Conservation (phyloP, 2,888 invertebrate species). For the Cheilosia scutellata region DNA sequence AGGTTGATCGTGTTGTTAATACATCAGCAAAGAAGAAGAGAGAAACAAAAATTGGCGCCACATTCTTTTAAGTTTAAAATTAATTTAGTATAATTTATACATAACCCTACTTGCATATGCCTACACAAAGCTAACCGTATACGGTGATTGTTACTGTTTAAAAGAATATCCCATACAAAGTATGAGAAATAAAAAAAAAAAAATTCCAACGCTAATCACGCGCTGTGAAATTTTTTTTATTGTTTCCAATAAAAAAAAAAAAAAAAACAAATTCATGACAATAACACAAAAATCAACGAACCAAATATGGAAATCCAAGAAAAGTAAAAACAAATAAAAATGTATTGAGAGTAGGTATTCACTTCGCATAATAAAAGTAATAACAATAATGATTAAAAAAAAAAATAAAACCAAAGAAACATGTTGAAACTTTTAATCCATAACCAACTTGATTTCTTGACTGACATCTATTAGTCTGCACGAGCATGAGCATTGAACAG, state of each 20-base stretch:
- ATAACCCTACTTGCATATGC: neutral
- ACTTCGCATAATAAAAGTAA: neutral
- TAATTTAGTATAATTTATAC: neutral
- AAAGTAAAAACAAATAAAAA: neutral
- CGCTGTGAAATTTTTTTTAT: neutral
- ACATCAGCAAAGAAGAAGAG: too few species aligned
- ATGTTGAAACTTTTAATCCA: neutral
- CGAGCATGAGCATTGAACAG: neutral
- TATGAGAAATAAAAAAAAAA: neutral
- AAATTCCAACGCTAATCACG: neutral
- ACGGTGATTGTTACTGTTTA: too few species aligned
- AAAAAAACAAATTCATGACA: too few species aligned
- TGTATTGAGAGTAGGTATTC: neutral
- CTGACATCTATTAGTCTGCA: neutral
- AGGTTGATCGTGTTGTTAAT: too few species aligned
- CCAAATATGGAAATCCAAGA: neutral
- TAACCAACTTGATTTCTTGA: neutral
- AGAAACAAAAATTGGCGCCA: too few species aligned
- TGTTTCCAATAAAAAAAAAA: too few species aligned
- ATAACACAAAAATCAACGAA: too few species aligned
- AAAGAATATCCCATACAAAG: neutral
- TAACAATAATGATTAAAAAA: conserved; percentile 2
- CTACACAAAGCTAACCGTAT: too few species aligned
- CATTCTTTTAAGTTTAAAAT: too few species aligned
- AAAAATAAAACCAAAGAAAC: neutral